Evolutionary conservation across 1,140 invertebrate species (phyloP), one percentile per base, ranked within the genome.

Genomic region (Drusus annulatus): DNA sequence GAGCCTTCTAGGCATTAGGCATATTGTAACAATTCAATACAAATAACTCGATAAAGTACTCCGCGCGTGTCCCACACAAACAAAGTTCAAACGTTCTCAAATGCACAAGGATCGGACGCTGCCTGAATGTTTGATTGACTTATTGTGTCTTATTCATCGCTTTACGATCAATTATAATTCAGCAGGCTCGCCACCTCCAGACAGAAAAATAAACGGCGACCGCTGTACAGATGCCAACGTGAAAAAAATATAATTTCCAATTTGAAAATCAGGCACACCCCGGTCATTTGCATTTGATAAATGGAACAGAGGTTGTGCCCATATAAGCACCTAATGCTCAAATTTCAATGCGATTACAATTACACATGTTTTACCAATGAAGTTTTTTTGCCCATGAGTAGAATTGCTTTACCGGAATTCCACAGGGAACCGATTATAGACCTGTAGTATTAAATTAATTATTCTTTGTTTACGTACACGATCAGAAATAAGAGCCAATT

Each of bases 121-220:
- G 21, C 7, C 25, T 36, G 62, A 65, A 65, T 65, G 21, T 36
- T 16, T n/a, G 21, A 65, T 65, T 65, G 19, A 25, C 21, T 25
- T 31, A 65, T 65, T 65, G 62, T 31, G 10, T 65, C 21, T 65
- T 65, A 25, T 36, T 0, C 25, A 28, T 65, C 16, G 19, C 21
- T 36, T 65, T 15, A 65, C 16, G 16, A 28, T n/a, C 16, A 28
- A 65, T 65, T 65, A 65, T 65, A n/a, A 65, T 65, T 65, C 25
- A 8, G 25, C 13, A n/a, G 25, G 16, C 21, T 65, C 21, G 62
- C 62, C 25, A 65, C 25, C n/a, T 25, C 16, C 25, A 65, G 62
- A 65, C 62, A 65, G 25, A 31, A 65, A 31, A 65, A 65, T 65
- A 65, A 28, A 65, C 62, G 62, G 62, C 62, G 25, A n/a, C 62